Percentiles rank a stretch among this genome's conserved stretches.
Evolutionary conservation across 2,888 invertebrate genomes (phyloP).

Genomic region (Emmelina monodactyla): DNA sequence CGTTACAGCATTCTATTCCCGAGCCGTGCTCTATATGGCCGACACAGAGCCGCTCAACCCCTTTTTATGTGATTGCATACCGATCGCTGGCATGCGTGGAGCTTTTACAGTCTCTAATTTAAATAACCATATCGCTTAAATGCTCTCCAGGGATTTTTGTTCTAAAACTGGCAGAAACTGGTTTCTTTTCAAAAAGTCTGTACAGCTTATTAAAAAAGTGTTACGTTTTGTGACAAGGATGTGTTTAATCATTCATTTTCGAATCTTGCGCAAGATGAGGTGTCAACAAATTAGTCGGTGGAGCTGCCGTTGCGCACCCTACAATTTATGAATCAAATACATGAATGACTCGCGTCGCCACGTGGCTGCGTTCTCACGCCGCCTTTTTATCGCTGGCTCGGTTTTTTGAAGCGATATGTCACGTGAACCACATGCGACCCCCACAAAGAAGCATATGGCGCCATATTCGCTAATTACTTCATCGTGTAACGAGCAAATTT

Average conservation of each 20-base stretch:
- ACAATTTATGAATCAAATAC: constrained; percentile 61
- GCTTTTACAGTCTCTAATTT: too few relatives aligned
- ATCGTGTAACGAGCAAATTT: constrained; percentile 26
- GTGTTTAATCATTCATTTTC: too few relatives aligned
- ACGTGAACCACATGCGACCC: constrained; percentile 56
- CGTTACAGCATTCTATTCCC: constrained; percentile 1
- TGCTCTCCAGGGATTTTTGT: too few relatives aligned
- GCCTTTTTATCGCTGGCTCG: constrained; percentile 45
- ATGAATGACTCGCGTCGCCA: constrained; percentile 57
- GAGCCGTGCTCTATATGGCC: constrained; percentile 13
- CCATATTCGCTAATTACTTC: constrained; percentile 52
- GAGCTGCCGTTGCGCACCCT: constrained; percentile 17
- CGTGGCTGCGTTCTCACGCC: constrained; percentile 60
- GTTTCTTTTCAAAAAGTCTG: too few relatives aligned
- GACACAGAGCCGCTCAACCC: constrained; percentile 1
- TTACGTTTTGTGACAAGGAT: too few relatives aligned
- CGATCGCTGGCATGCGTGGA: not conserved
- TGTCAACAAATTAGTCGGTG: constrained; percentile 2
- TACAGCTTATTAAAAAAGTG: too few relatives aligned
- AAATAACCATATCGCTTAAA: too few relatives aligned
- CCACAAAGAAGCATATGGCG: constrained; percentile 52
- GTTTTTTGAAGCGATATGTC: constrained; percentile 40
- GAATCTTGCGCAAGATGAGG: too few relatives aligned
- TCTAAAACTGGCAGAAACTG: too few relatives aligned
- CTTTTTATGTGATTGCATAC: constrained; percentile 1